Conservation (phyloP, 2,797 vertebrate species). For the Cossypha polioptera region DNA sequence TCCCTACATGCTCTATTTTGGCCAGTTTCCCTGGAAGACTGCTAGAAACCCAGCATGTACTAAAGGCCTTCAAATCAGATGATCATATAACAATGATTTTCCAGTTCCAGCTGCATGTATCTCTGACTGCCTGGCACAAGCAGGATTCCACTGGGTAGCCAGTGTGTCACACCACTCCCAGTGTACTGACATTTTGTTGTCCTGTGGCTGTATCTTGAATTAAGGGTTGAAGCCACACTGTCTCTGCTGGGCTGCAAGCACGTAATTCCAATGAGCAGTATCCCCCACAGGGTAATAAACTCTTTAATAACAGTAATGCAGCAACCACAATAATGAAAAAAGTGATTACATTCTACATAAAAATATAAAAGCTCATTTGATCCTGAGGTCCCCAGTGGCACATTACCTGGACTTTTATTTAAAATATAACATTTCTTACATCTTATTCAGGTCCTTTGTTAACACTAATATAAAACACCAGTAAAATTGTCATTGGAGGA, state of each 20-base stretch:
- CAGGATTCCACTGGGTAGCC: background rate
- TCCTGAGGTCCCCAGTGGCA: slow-evolving; percentile 69
- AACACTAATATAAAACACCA: slow-evolving; percentile 66
- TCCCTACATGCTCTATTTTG: background rate
- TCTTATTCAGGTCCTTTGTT: slow-evolving; percentile 63
- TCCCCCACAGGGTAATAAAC: slow-evolving; percentile 76
- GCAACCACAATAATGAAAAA: slow-evolving; percentile 78
- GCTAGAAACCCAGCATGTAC: background rate
- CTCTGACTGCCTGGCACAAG: background rate
- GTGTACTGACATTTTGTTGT: background rate
- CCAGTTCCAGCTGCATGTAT: background rate
- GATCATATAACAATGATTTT: background rate
- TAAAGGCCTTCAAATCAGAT: background rate
- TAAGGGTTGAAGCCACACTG: slow-evolving; percentile 13
- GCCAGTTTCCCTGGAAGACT: background rate
- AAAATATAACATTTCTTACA: slow-evolving; percentile 71
- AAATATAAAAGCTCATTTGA: slow-evolving; percentile 84
- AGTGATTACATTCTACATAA: slow-evolving; percentile 81
- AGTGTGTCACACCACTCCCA: background rate
- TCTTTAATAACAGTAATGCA: slow-evolving; percentile 77
- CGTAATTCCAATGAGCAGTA: slow-evolving; percentile 56
- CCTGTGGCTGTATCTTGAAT: background rate
- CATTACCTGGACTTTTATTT: slow-evolving; percentile 77
- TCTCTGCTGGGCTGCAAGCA: slow-evolving; percentile 57
- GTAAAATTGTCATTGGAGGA: slow-evolving; percentile 65